Evolutionary conservation across 1,140 invertebrate genomes (phyloP), one percentile per base, ranked within the genome.

Genomic region (Batillaria attramentaria): DNA sequence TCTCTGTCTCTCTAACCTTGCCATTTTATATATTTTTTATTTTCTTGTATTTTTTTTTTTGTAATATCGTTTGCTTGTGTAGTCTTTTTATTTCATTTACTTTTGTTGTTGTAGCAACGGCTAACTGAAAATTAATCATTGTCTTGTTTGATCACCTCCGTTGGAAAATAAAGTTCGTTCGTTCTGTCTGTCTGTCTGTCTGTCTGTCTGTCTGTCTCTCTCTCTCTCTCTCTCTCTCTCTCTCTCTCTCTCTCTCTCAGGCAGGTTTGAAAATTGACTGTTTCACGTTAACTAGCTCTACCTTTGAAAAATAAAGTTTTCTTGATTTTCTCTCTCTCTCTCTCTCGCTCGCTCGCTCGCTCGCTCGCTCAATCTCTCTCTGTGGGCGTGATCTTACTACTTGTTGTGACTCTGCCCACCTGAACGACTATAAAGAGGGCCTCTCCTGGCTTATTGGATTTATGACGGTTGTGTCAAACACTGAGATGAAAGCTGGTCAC

Each of bases 221-320:
- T 60, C 6, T 60, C 57, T 60, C 57, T 60, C 57, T 24, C 57
- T 60, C 57, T 60, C 57, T n/a, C n/a, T n/a, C n/a, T n/a, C 35
- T 42, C 16, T 69, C 35, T 69, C 16, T 69, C 35, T 69, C 35
- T 42, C 3, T 42, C 31, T 69, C 35, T 41, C 35, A n/a, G n/a
- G n/a, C n/a, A n/a, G n/a, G n/a, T n/a, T n/a, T n/a, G n/a, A n/a
- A n/a, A n/a, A n/a, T n/a, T n/a, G n/a, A n/a, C n/a, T n/a, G n/a
- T n/a, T n/a, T n/a, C n/a, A n/a, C n/a, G n/a, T n/a, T n/a, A n/a
- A n/a, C n/a, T n/a, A n/a, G n/a, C n/a, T n/a, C n/a, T n/a, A n/a
- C n/a, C n/a, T n/a, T n/a, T n/a, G n/a, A n/a, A n/a, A n/a, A n/a
- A n/a, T n/a, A n/a, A n/a, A n/a, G n/a, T 69, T 6, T 66, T 35